phyloP scores from a whole-genome alignment of 2,888 invertebrate genomes.

The Allacma fusca region DNA sequence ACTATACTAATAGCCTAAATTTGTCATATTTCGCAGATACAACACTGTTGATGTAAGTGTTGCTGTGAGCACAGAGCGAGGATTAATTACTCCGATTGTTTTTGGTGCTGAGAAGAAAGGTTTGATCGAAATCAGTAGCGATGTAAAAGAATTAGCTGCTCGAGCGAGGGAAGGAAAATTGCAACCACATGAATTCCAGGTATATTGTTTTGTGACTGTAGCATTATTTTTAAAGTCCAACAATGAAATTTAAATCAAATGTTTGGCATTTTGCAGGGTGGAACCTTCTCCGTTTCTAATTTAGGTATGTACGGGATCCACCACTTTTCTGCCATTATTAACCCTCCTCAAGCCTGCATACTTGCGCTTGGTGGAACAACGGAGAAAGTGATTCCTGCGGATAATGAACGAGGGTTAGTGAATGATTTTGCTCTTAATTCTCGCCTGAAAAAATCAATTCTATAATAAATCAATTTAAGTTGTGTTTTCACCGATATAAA shows the following conservation, averaged over 20 bases:
- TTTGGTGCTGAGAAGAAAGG: conserved; percentile 91
- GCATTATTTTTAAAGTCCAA: too few species aligned
- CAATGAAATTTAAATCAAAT: too few species aligned
- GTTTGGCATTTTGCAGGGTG: conserved; percentile 72
- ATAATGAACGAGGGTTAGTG: conserved; percentile 77
- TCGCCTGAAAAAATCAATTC: too few species aligned
- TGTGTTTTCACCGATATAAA: too few species aligned
- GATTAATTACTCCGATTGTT: conserved; percentile 96
- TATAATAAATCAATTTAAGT: too few species aligned
- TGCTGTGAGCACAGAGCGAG: conserved; percentile 93
- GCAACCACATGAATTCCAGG: conserved; percentile 91
- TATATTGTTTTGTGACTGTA: too few species aligned
- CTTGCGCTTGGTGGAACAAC: conserved; percentile 87
- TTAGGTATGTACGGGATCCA: conserved; percentile 93
- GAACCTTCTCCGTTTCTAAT: conserved; percentile 93
- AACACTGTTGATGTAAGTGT: conserved; percentile 94
- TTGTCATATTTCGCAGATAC: too few species aligned
- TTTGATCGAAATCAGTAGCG: conserved; percentile 80
- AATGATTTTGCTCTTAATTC: neutral
- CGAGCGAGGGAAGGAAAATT: conserved; percentile 90
- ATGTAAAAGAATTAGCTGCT: conserved; percentile 80
- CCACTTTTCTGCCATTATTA: conserved; percentile 91
- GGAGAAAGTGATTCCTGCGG: conserved; percentile 77
- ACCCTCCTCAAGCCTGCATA: conserved; percentile 93
- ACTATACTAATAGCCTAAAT: too few species aligned